Percentiles rank a stretch among this genome's conserved stretches.
Conservation (phyloP, 2,113 vertebrate genomes). For the Myocastor coypus region DNA sequence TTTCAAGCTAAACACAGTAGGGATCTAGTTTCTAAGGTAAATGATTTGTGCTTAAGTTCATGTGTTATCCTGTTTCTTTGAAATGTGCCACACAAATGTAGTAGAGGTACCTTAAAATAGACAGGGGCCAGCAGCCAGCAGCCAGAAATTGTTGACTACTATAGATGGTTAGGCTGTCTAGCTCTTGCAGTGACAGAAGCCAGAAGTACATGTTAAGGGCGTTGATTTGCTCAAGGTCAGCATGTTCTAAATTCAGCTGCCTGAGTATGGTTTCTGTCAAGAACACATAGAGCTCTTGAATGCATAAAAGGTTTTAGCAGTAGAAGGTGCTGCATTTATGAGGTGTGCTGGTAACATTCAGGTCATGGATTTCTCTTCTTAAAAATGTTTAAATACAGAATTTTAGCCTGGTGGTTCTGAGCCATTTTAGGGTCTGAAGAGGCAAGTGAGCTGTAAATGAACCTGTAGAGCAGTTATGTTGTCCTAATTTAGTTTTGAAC, state of each 20-base stretch:
- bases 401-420: constrained; percentile 64
- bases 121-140: constrained; percentile 80
- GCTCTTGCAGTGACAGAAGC: constrained; percentile 92
- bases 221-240: constrained; percentile 94
- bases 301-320: constrained; percentile 73
- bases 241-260: constrained; percentile 92
- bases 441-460: constrained; percentile 49
- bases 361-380: constrained; percentile 4
- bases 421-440: constrained; percentile 61
- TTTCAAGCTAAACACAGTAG: constrained; percentile 56
- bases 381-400: constrained; percentile 61
- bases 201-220: constrained; percentile 93
- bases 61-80: constrained; percentile 87
- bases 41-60: constrained; percentile 83
- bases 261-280: constrained; percentile 84
- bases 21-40: constrained; percentile 81
- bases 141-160: constrained; percentile 94
- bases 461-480: background rate
- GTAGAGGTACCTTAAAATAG: constrained; percentile 95
- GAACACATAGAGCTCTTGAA: constrained; percentile 71
- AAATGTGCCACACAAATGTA: constrained; percentile 88
- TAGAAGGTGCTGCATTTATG: constrained; percentile 77
- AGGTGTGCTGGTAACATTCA: constrained; percentile 72
- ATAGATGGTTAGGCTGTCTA: constrained; percentile 97
- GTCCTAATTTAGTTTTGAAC: constrained; percentile 14